phyloP scores from a whole-genome alignment of 1,140 invertebrate species.

The Papilio polytes region DNA sequence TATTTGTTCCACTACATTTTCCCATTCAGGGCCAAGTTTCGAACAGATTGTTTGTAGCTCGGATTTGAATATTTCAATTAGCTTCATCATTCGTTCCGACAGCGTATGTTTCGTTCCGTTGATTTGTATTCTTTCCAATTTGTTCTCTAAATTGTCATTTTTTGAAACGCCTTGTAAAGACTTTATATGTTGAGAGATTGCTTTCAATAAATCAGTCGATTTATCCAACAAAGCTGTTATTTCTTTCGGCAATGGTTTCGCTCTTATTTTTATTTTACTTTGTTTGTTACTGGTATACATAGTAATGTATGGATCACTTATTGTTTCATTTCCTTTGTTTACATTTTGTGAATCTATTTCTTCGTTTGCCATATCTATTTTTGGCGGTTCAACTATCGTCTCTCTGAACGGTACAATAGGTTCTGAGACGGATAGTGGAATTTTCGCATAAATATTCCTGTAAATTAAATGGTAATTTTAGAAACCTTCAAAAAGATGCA shows the following conservation, averaged over 20 bases:
- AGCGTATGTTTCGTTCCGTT: slow-evolving; percentile 65
- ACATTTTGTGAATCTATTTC: slow-evolving; percentile 86
- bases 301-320: slow-evolving; percentile 84
- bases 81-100: slow-evolving; percentile 83
- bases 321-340: slow-evolving; percentile 59
- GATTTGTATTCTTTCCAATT: slow-evolving; percentile 61
- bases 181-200: slow-evolving; percentile 77
- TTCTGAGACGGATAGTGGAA: slow-evolving; percentile 95
- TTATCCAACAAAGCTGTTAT: slow-evolving; percentile 87
- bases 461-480: slow-evolving; percentile 42
- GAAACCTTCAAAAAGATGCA: too few relatives aligned
- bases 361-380: slow-evolving; percentile 95
- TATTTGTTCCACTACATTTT: slow-evolving; percentile 88
- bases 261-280: slow-evolving; percentile 90
- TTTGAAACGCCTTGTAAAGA: slow-evolving; percentile 65
- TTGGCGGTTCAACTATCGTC: slow-evolving; percentile 94
- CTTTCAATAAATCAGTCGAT: slow-evolving; percentile 84
- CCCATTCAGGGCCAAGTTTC: slow-evolving; percentile 85
- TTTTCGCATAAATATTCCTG: slow-evolving; percentile 91
- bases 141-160: slow-evolving; percentile 65
- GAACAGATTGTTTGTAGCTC: slow-evolving; percentile 87
- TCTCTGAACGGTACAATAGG: slow-evolving; percentile 99
- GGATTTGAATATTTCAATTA: slow-evolving; percentile 86
- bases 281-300: slow-evolving; percentile 89
- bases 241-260: slow-evolving; percentile 90